phyloP scores from a whole-genome alignment of 2,113 vertebrate genomes.

The Pterocles gutturalis region DNA sequence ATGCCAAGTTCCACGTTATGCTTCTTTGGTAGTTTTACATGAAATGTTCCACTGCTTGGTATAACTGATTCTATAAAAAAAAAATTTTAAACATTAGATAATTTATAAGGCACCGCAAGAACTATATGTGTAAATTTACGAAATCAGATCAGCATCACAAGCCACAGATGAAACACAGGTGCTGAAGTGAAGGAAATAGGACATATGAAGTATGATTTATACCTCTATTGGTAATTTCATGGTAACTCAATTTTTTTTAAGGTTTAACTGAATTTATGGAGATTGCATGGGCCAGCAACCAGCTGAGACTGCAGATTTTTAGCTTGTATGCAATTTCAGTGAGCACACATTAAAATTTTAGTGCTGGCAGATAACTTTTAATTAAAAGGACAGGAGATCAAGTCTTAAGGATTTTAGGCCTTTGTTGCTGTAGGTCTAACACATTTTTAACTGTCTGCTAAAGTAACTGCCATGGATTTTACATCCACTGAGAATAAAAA shows the following conservation, averaged over 20 bases:
- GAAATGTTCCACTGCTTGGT: conserved; percentile 97
- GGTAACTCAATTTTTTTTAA: neutral
- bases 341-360: neutral
- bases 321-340: neutral
- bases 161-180: neutral
- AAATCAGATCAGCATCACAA: neutral
- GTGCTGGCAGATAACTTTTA: neutral
- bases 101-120: neutral
- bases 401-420: neutral
- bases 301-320: conserved; percentile 39
- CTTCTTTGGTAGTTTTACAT: conserved; percentile 98
- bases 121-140: neutral
- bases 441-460: neutral
- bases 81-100: neutral
- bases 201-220: neutral
- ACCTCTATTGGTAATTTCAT: neutral
- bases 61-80: conserved; percentile 91
- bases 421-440: neutral
- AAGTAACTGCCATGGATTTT: neutral
- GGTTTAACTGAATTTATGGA: conserved; percentile 37
- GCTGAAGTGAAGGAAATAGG: neutral
- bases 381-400: conserved; percentile 10
- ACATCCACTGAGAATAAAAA: neutral
- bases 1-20: conserved; percentile 96
- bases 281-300: neutral